Conservation (phyloP, 23 tunicate species). For the Oikopleura dioica region DNA sequence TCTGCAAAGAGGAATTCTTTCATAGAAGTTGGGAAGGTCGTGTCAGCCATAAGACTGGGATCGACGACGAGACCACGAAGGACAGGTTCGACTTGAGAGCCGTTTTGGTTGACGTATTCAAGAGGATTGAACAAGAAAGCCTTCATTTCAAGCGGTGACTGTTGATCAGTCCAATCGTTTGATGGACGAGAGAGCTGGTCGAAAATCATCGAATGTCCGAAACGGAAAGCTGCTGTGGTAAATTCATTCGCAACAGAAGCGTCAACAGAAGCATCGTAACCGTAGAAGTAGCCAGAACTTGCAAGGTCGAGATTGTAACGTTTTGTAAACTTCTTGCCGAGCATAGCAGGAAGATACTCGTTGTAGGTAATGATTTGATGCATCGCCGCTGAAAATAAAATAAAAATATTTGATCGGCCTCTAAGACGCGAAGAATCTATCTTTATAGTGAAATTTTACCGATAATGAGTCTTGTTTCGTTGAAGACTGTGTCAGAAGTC, state of each 20-base stretch:
- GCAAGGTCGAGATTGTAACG: slow-evolving; percentile 18
- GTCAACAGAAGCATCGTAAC: slow-evolving; percentile 43
- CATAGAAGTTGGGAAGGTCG: slow-evolving; percentile 22
- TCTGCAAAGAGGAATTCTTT: slow-evolving; percentile 43
- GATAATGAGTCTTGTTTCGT: slow-evolving; percentile 36
- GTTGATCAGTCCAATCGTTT: slow-evolving; percentile 19
- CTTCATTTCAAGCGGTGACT: neutral
- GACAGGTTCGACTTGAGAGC: slow-evolving; percentile 33
- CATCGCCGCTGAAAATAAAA: too few species aligned
- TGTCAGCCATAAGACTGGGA: slow-evolving; percentile 27
- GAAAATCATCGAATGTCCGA: slow-evolving; percentile 44
- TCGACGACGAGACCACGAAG: slow-evolving; percentile 34
- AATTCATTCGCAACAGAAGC: slow-evolving; percentile 40
- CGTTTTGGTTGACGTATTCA: slow-evolving; percentile 15
- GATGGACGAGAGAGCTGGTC: slow-evolving; percentile 17
- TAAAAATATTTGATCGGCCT: too few species aligned
- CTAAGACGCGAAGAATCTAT: too few species aligned
- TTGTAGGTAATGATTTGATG: slow-evolving; percentile 35
- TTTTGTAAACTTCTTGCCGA: slow-evolving; percentile 31
- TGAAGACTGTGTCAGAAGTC: slow-evolving; percentile 24
- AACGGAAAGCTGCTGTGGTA: slow-evolving; percentile 61
- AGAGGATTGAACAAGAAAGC: slow-evolving; percentile 31
- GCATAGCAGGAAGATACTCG: slow-evolving; percentile 36
- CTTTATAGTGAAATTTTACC: too few species aligned
- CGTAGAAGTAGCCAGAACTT: slow-evolving; percentile 29